These are phyloP conservation scores for Stomorhina lunata DNA, from an alignment of 2,888 invertebrate genomes.

Conservation along the genomic window DNA sequence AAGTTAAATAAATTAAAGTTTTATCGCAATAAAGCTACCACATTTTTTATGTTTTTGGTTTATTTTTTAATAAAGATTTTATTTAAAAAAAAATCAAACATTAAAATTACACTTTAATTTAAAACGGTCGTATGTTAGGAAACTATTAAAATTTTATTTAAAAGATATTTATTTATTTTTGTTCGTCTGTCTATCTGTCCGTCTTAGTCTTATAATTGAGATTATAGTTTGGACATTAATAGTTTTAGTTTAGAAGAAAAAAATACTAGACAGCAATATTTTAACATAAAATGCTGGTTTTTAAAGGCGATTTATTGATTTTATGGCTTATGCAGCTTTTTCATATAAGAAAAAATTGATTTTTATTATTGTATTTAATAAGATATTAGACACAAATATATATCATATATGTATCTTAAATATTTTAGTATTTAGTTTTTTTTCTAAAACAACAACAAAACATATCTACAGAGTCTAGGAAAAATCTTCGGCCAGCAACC, in stretches of 20 bases:
- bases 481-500: constrained; percentile 30
- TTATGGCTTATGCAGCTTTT: constrained; percentile 47
- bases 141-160: constrained; percentile 38
- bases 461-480: not conserved
- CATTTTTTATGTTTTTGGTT: constrained; percentile 17
- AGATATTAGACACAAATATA: constrained; percentile 64
- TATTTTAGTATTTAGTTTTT: constrained; percentile 13
- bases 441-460: not conserved
- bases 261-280: constrained; percentile 2
- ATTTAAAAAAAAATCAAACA: constrained; percentile 16
- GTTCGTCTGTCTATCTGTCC: not conserved
- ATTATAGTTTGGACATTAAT: constrained; percentile 45
- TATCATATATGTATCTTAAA: constrained; percentile 45
- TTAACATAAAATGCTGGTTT: constrained; percentile 30
- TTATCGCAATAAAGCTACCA: constrained; percentile 49
- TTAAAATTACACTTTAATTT: constrained; percentile 22
- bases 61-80: no score
- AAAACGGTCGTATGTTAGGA: constrained; percentile 7
- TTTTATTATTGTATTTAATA: constrained; percentile 65
- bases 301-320: constrained; percentile 61
- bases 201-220: constrained; percentile 34
- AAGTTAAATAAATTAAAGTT: constrained; percentile 44
- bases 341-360: constrained; percentile 62
- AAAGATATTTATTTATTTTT: constrained; percentile 25
- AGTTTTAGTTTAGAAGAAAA: not conserved